phyloP scores from a whole-genome alignment of 2,797 vertebrate species.

The Anguilla pacifica region DNA sequence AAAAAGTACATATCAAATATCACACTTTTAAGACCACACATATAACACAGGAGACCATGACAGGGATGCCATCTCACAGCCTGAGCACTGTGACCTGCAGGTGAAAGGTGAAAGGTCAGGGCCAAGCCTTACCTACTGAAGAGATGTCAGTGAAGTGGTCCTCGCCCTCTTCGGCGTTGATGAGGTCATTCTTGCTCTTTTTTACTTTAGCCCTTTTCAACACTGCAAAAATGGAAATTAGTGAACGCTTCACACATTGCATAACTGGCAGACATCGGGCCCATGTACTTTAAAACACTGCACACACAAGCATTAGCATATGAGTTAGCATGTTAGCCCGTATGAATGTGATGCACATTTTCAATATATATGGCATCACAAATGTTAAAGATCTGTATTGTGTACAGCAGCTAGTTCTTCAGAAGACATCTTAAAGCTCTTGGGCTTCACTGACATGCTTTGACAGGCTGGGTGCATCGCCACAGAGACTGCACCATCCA shows the following conservation, averaged over 20 bases:
- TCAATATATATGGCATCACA: not conserved
- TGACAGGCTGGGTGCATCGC: not conserved
- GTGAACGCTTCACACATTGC: not conserved
- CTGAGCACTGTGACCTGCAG: not conserved
- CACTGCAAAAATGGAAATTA: conserved; percentile 70
- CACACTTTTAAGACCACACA: not conserved
- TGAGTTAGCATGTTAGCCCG: not conserved
- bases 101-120: not conserved
- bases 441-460: not conserved
- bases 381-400: not conserved
- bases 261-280: too few relatives aligned
- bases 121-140: conserved; percentile 85
- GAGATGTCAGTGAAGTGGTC: conserved; percentile 94
- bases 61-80: not conserved
- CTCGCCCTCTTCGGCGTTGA: conserved; percentile 92
- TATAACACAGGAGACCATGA: not conserved
- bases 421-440: not conserved
- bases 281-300: conserved; percentile 69
- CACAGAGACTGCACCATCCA: not conserved
- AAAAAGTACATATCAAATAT: not conserved
- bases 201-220: conserved; percentile 86
- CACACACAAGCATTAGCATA: not conserved
- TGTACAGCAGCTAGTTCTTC: not conserved
- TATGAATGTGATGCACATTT: not conserved
- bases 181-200: conserved; percentile 93